Base-by-base conservation (phyloP, 2,797 vertebrate species). In the Darevskia nairensis region DNA sequence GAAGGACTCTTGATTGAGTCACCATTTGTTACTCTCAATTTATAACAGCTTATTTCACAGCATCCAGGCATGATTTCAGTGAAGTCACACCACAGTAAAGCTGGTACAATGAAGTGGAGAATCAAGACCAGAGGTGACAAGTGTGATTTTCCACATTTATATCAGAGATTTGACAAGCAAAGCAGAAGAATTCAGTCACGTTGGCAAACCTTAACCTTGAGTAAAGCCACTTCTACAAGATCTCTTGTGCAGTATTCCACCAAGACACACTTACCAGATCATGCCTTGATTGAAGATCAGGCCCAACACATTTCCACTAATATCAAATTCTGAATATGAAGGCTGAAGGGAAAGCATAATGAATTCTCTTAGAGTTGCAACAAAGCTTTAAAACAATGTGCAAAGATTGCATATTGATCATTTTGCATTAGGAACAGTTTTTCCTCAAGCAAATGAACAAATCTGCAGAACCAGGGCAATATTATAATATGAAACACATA, bases 281-380 rank as follows among this genome's bases (percentile, higher is more conserved):
- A 99, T 99, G 90, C 99, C 99, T 97, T 99, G 99, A 93, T 99
- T 99, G 97, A 99, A 99, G 96, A 99, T 99, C 85, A 99, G 96
- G 68, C 98, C 98, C 50, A 99, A 96, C 29, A 99, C 98, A 5
- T 99, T 99, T 86, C 99, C 99, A 88, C 99, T 99, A 96, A 99
- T 98, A 85, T 99, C 99, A 91, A 99, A 99, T 94, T 99, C 98
- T 4, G 98, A 98, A 95, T 99, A 99, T 0, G 98, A 98, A 0
- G 99, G 98, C 99, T 99, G 94, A 93, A 93, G 95, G 19, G 92
- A 91, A 93, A 92, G 4, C n/a, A 94, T 41, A 81, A n/a, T 75
- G 59, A 4, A 39, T 90, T 90, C 88, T 72, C 85, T 50, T 95
- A 96, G 35, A 5, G 72, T 89, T 85, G 55, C 17, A 90, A 1